These are phyloP conservation scores for Theonella swinhoei DNA, from an alignment of 37 sponge, comb jelly and placozoan genomes.

Conservation along the genomic window DNA sequence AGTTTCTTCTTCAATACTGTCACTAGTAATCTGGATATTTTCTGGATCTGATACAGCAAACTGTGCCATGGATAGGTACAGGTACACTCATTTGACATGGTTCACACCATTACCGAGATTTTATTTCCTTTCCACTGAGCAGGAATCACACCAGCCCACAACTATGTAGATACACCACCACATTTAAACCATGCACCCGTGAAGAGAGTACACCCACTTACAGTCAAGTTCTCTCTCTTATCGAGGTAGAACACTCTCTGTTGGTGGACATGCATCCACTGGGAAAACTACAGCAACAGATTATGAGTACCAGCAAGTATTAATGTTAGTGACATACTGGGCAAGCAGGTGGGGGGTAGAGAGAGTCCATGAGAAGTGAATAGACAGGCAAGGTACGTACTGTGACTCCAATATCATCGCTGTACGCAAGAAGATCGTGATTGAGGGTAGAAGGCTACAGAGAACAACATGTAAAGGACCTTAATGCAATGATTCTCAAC, in stretches of 20 bases:
- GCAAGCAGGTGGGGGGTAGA: constrained; percentile 50
- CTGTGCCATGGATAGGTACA: too few species aligned
- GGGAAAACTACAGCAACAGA: neutral
- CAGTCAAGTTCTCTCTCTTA: constrained; percentile 9
- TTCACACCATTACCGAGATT: constrained; percentile 42
- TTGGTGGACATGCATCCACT: constrained; percentile 9
- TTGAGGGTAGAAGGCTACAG: neutral
- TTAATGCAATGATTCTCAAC: constrained; percentile 1
- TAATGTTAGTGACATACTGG: neutral
- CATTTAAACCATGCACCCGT: too few species aligned
- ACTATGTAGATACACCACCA: constrained; percentile 26
- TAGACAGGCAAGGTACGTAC: constrained; percentile 17
- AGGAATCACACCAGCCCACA: constrained; percentile 33
- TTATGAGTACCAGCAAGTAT: neutral
- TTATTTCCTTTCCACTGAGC: constrained; percentile 29
- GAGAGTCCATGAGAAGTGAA: constrained; percentile 28
- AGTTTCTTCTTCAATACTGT: neutral
- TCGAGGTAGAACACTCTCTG: constrained; percentile 13
- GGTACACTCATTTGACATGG: too few species aligned
- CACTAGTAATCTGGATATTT: neutral
- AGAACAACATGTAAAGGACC: neutral
- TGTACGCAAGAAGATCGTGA: neutral
- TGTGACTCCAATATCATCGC: neutral
- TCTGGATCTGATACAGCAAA: constrained; percentile 16
- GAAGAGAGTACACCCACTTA: neutral